Percentiles rank a stretch among this genome's conserved stretches.
These are phyloP conservation scores for Boulengeromyrus knoepffleri DNA, from an alignment of 2,113 vertebrate species.

Conservation along the genomic window DNA sequence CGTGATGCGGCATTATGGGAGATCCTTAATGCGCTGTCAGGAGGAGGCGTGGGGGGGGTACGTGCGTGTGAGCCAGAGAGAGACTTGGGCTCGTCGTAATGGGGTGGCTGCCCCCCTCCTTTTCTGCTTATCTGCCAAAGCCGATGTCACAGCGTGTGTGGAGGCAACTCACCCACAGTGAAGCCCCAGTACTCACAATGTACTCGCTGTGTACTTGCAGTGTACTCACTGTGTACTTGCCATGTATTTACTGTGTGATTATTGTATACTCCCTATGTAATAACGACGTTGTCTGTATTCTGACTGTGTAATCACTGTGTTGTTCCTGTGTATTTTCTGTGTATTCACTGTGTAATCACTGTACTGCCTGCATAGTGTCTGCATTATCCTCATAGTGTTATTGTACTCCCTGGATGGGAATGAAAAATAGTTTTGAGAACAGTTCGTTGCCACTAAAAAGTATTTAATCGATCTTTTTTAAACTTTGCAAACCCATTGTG, in stretches of 20 bases:
- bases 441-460: not conserved
- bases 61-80: not conserved
- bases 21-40: conserved; percentile 55
- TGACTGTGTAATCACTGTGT: not conserved
- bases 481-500: not conserved
- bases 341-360: not conserved
- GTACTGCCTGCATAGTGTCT: not conserved
- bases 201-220: not conserved
- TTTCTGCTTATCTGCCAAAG: not conserved
- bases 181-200: not conserved
- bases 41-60: too few species aligned
- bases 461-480: not conserved
- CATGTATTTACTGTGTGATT: not conserved
- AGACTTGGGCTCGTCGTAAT: conserved; percentile 41
- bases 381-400: not conserved
- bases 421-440: not conserved
- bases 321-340: not conserved
- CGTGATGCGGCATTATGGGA: conserved; percentile 56
- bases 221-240: not conserved
- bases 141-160: not conserved
- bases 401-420: not conserved
- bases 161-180: not conserved
- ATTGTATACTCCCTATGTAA: not conserved
- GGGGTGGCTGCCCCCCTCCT: conserved; percentile 25
- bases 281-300: not conserved